Evolutionary conservation across 53 echinoderm and acorn worm species (phyloP), one percentile per base, ranked within the genome.

Genomic region (Pentamera pediparva): DNA sequence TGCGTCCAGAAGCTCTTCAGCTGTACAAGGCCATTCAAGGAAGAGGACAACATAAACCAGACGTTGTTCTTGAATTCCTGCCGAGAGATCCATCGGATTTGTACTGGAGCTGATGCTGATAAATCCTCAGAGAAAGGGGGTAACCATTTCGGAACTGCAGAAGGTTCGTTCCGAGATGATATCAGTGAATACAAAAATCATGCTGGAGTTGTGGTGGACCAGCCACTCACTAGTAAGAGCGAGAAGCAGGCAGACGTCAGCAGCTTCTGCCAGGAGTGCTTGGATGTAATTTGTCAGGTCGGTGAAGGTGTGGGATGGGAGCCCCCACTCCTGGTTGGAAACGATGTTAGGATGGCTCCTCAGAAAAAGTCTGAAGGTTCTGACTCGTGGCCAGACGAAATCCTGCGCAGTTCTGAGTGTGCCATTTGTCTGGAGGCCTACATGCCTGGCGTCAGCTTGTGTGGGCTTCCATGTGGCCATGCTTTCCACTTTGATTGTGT

Each of bases 391-490:
- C 89, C 92, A 0, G 86, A 89, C 27, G 69, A 76, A 60, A 83
- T 92, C 77, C 59, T 89, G 22, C 61, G 52, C 17, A 75, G 82
- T 65, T 37, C 41, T 9, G 82, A 91, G 26, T 95, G 96, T 54
- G 83, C 96, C 35, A 91, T 95, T 17, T 95, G 96, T 41, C 81
- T 95, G 13, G 96, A 95, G 15, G 47, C 69, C 4, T 95, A 95
- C 38, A 43, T 45, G 22, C 61, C 58, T 13, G 91, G 91, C 1
- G 73, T 39, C 1, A 32, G 19, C 32, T 45, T 95, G 20, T 95
- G 96, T 77, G 96, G 96, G 4, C 51, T 95, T n/a, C 96, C 96
- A 2, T 95, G 96, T 61, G 91, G 96, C 19, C 96, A 95, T 64
- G 75, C 83, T 8, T 95, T 81, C 40, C 96, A 95, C 77, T 85